phyloP scores from a whole-genome alignment of 2,888 invertebrate genomes.

The Rutpela maculata region DNA sequence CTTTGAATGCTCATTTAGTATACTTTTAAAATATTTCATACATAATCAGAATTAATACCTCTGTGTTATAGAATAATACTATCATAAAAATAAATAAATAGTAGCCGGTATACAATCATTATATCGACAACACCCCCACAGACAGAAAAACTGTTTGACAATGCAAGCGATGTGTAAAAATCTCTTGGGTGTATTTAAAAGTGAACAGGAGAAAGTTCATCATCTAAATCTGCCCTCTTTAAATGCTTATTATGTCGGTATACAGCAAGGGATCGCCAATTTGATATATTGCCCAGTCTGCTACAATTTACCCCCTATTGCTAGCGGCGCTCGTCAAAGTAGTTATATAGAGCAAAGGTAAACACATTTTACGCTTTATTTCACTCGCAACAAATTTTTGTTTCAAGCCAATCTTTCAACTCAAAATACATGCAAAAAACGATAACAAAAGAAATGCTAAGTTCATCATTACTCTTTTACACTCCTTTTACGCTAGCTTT shows the following conservation, averaged over 20 bases:
- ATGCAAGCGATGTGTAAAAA: slow-evolving; percentile 50
- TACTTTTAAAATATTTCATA: too few species aligned
- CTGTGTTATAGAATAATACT: background rate
- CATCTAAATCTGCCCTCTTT: slow-evolving; percentile 59
- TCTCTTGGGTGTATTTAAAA: slow-evolving; percentile 55
- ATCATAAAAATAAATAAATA: background rate
- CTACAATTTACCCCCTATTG: slow-evolving; percentile 59
- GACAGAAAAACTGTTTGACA: slow-evolving; percentile 69
- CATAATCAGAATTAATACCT: too few species aligned
- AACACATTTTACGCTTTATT: slow-evolving; percentile 44
- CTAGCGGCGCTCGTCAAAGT: slow-evolving; percentile 44
- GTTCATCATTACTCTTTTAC: slow-evolving; percentile 65
- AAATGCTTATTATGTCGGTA: slow-evolving; percentile 60
- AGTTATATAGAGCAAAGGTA: slow-evolving; percentile 49
- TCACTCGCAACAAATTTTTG: slow-evolving; percentile 33
- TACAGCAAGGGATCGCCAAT: slow-evolving; percentile 56
- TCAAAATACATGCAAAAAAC: slow-evolving; percentile 37
- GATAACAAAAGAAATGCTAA: slow-evolving; percentile 64
- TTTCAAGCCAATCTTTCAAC: slow-evolving; percentile 21
- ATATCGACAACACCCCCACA: slow-evolving; percentile 12
- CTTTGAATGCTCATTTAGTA: too few species aligned
- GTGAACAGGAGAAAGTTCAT: slow-evolving; percentile 56
- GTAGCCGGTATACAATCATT: slow-evolving; percentile 1
- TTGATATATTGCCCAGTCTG: slow-evolving; percentile 63
- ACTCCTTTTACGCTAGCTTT: slow-evolving; percentile 62